Evolutionary conservation across 1,140 invertebrate genomes (phyloP).

Genomic region (Lepidurus arcticus): DNA sequence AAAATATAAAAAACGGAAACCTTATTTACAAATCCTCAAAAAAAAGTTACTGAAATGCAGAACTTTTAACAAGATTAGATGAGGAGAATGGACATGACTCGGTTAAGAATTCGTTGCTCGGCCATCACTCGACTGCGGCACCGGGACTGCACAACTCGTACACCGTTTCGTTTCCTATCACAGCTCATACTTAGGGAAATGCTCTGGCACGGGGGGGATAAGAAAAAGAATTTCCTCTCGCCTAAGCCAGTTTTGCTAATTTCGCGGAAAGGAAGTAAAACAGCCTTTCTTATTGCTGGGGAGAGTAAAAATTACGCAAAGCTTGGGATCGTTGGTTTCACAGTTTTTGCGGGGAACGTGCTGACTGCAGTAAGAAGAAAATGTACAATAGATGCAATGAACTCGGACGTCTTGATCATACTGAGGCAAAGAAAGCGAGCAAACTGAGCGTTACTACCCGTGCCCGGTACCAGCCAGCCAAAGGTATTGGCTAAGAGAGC

Average conservation of each 20-base stretch:
- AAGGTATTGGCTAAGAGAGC: constrained; percentile 1
- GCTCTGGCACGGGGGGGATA: background rate
- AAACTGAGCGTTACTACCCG: constrained; percentile 5
- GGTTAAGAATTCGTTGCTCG: constrained; percentile 1
- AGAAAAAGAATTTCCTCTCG: background rate
- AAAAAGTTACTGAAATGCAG: background rate
- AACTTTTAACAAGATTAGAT: background rate
- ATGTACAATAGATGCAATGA: background rate
- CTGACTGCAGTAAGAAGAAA: background rate
- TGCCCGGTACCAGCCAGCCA: constrained; percentile 10
- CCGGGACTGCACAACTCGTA: constrained; percentile 6
- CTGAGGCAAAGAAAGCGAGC: constrained; percentile 1
- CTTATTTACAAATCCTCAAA: background rate
- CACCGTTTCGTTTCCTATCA: constrained; percentile 9
- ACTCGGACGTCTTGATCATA: background rate
- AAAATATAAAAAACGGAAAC: background rate
- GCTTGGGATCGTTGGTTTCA: background rate
- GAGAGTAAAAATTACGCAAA: background rate
- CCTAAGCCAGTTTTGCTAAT: background rate
- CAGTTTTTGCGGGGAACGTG: background rate
- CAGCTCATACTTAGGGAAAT: constrained; percentile 9
- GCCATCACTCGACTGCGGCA: background rate
- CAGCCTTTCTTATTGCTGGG: background rate
- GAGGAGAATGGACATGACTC: background rate
- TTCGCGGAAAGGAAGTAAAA: background rate